Evolutionary conservation across 2,113 vertebrate genomes (phyloP).

Genomic region (Charadrius vociferus): DNA sequence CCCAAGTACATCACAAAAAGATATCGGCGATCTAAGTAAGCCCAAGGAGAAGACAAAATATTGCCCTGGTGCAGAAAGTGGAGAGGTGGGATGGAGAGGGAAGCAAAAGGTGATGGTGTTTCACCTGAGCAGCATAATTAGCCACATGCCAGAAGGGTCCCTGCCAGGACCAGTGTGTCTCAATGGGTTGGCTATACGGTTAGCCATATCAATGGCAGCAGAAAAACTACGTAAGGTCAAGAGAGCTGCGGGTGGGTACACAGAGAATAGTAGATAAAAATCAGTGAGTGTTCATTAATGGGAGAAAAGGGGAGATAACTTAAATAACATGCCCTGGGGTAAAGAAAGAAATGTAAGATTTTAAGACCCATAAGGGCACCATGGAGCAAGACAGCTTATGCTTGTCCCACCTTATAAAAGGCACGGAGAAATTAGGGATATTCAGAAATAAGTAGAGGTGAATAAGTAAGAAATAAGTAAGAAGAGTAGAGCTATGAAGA

Average conservation of each 20-base stretch:
- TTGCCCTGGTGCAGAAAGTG: neutral
- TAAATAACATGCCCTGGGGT: neutral
- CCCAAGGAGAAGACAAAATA: neutral
- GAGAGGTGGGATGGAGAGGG: neutral
- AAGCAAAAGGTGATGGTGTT: neutral
- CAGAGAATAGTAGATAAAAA: neutral
- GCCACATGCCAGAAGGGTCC: neutral
- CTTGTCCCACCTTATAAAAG: neutral
- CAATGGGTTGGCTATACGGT: rapidly evolving
- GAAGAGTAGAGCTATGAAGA: neutral
- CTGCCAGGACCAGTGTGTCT: neutral
- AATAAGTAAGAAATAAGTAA: no score
- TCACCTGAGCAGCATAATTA: neutral
- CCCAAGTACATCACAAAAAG: rapidly evolving
- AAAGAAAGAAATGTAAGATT: neutral
- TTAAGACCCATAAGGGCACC: rapidly evolving
- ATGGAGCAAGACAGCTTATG: rapidly evolving
- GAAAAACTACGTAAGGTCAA: rapidly evolving
- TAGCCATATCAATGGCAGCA: rapidly evolving
- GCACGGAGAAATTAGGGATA: neutral
- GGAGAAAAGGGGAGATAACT: rapidly evolving
- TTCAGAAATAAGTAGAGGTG: neutral
- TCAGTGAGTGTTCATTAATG: neutral
- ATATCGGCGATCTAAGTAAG: rapidly evolving
- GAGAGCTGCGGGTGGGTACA: neutral